Evolutionary conservation across 2,797 vertebrate genomes (phyloP), one percentile per base, ranked within the genome.

Genomic region (Typhlichthys subterraneus): DNA sequence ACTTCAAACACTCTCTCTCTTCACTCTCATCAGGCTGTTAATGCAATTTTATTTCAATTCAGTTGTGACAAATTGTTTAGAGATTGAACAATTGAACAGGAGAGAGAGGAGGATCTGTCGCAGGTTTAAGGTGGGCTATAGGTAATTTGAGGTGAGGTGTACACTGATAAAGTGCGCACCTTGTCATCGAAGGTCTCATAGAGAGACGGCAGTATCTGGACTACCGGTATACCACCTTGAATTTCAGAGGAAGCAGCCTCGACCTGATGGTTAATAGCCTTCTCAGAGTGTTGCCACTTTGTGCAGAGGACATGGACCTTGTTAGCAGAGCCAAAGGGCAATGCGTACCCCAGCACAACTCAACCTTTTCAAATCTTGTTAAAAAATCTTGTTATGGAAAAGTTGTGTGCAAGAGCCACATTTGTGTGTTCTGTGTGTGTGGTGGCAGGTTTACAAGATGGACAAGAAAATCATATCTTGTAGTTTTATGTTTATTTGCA

Each of bases 271-370:
- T 61, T 63, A 60, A 57, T 38, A 59, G 51, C 63, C 42, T 65
- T 56, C 61, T 47, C 14, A 64, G 33, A 55, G 42, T 51, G 48
- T 45, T 54, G 29, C 19, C n/a, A 23, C 52, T 15, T 45, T 54
- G 45, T 2, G 57, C 23, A 56, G 53, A 60, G 51, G 59, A 69
- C 51, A 45, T 6, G 1, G 3, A 53, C 67, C 76, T 74, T 73
- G 59, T 72, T 76, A 74, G 61, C 53, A 59, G 49, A 68, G 55
- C 58, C 48, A 76, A 77, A 75, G 59, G 53, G 47, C 38, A 76
- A 58, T 4, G 50, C 66, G 54, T 72, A 62, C 48, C 56, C 10
- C 52, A 50, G 59, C 45, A 47, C 12, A 10, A 38, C 33, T 61
- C 15, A 69, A 73, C 60, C 59, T 68, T 78, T 75, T 55, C 61